Evolutionary conservation across 2,797 vertebrate species (phyloP).

Genomic region (Neostethus bicornis): DNA sequence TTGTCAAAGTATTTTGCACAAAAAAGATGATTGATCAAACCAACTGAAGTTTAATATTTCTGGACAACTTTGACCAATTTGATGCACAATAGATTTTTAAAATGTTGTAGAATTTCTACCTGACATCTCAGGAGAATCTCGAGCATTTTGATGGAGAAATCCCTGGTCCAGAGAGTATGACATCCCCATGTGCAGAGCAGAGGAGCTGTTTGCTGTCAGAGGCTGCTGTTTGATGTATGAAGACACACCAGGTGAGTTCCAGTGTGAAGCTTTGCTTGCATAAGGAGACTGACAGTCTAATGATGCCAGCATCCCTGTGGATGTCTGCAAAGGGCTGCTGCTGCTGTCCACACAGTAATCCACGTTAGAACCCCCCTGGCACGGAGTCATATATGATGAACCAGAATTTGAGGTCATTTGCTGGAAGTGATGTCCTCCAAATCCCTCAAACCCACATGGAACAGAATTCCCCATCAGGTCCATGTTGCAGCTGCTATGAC

Average conservation of each 20-base stretch:
- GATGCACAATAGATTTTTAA: background rate
- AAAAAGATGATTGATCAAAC: too few species aligned
- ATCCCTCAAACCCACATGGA: conserved; percentile 84
- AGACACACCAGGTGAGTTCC: conserved; percentile 87
- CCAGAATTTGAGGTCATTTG: conserved; percentile 89
- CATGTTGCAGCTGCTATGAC: conserved; percentile 89
- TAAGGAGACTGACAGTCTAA: conserved; percentile 91
- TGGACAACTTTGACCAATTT: background rate
- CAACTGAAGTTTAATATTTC: too few species aligned
- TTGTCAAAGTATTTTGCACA: too few species aligned
- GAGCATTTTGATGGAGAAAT: conserved; percentile 89
- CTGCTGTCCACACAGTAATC: conserved; percentile 89
- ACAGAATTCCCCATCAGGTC: conserved; percentile 87
- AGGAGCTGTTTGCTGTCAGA: conserved; percentile 79
- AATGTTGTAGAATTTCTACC: conserved; percentile 74
- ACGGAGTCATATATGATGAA: conserved; percentile 91
- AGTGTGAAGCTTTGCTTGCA: conserved; percentile 85
- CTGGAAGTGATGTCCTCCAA: conserved; percentile 84
- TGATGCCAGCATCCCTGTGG: conserved; percentile 85
- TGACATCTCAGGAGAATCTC: conserved; percentile 87
- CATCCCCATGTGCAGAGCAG: conserved; percentile 85
- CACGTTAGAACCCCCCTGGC: conserved; percentile 85
- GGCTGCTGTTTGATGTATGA: conserved; percentile 93
- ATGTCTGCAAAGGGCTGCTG: conserved; percentile 89
- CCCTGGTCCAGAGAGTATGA: conserved; percentile 91